Base-by-base conservation (phyloP, 2,888 invertebrate genomes). In the Anthoptus insignis region DNA sequence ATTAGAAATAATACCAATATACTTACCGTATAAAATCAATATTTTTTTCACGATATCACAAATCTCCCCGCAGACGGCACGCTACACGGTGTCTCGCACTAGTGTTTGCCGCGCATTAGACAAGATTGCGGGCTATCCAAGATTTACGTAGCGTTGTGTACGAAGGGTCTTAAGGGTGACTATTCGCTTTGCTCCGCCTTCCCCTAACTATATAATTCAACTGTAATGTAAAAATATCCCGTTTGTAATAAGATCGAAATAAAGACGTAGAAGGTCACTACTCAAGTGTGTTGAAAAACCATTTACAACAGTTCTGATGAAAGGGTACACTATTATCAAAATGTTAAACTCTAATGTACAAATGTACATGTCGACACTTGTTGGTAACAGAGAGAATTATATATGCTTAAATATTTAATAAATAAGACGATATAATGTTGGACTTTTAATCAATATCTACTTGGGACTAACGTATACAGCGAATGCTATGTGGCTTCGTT, bases 351-450 rank as follows among this genome's bases (percentile, higher is more conserved):
- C 66, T 73, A 78, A 83, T 83, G 86, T 87, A 83, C 83, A 84
- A 87, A 86, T 77, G 78, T 73, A 78, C 71, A 77, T 69, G 77
- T 76, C 75, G 76, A 76, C 79, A 61, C 59, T 67, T 66, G 69
- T 69, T 73, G 64, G 66, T 59, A 52, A 81, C 75, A 76, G 57
- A 64, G 60, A 65, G 57, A 53, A 50, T 53, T 50, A 60, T 58
- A 32, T 61, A 81, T 81, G 79, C 80, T 80, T 87, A 85, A 79
- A 29, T 81, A 79, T 79, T 39, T 76, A 77, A 83, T 81, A 78
- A 79, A 76, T 86, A 87, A 82, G 80, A 81, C 79, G 83, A 84
- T 80, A 81, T 81, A 73, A 81, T 78, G 82, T 84, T 86, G 80
- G 80, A 82, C 70, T 81, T 82, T 81, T 77, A 77, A 80, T 73